A percentile compares a stretch with the other conserved stretches of the same genome.
phyloP scores from a whole-genome alignment of 2,113 vertebrate species.

The Xenopus laevis region DNA sequence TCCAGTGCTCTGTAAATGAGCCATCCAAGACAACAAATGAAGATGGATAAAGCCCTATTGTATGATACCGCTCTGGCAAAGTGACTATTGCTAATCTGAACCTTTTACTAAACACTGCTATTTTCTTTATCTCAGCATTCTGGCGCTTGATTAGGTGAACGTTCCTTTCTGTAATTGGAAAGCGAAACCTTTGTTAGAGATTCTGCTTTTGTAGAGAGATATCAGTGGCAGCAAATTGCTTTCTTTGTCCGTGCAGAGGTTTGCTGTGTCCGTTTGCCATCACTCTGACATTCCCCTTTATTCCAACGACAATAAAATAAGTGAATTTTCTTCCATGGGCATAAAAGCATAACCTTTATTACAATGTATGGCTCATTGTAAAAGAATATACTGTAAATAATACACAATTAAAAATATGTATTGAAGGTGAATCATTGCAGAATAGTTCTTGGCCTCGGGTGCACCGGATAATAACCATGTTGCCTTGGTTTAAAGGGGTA shows the following conservation, averaged over 20 bases:
- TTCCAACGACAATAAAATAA: background rate
- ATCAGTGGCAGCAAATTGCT: conserved; percentile 9
- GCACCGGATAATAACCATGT: too few relatives aligned
- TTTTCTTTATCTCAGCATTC: conserved; percentile 3
- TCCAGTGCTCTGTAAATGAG: background rate
- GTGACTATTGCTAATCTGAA: conserved; percentile 2
- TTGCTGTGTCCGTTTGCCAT: conserved; percentile 1
- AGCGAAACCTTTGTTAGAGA: conserved; percentile 1
- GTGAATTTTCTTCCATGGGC: background rate
- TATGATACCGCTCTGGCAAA: background rate
- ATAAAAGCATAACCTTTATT: background rate
- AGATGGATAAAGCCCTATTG: background rate
- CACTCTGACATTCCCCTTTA: conserved; percentile 2
- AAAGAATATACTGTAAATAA: background rate
- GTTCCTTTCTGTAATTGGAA: background rate
- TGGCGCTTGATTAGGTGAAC: conserved; percentile 1
- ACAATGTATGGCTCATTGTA: background rate
- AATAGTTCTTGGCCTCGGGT: too few relatives aligned
- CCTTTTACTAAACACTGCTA: background rate
- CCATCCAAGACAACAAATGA: background rate
- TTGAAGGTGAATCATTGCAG: too few relatives aligned
- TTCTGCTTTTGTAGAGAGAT: background rate
- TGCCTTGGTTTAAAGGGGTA: too few relatives aligned
- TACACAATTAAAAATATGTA: too few relatives aligned
- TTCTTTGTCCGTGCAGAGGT: conserved; percentile 7